Evolutionary conservation across 37 sponge, comb jelly and placozoan species (phyloP).

Genomic region (Tethya wilhelma): DNA sequence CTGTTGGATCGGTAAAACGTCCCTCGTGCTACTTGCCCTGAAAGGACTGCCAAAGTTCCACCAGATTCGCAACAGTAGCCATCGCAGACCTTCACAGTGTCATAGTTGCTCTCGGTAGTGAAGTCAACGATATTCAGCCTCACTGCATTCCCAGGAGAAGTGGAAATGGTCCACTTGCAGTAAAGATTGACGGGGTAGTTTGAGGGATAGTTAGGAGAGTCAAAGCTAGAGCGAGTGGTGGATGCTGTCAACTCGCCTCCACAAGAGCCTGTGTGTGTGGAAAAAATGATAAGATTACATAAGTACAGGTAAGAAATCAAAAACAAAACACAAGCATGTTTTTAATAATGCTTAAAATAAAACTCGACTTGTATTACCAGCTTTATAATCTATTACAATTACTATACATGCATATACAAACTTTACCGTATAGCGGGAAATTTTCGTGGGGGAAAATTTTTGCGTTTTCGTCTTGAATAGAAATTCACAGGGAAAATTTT

Average conservation of each 20-base stretch:
- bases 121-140: constrained; percentile 20
- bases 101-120: constrained; percentile 14
- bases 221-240: background rate
- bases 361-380: too few species aligned
- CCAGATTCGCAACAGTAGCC: constrained; percentile 6
- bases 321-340: too few species aligned
- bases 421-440: too few species aligned
- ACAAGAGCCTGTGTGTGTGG: background rate
- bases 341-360: too few species aligned
- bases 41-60: constrained; percentile 1
- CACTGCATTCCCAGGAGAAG: background rate
- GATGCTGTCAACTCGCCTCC: constrained; percentile 22
- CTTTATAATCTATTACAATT: too few species aligned
- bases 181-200: constrained; percentile 25
- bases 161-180: constrained; percentile 51
- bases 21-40: background rate
- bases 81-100: constrained; percentile 41
- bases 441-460: too few species aligned
- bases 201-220: constrained; percentile 27
- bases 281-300: background rate
- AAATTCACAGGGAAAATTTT: too few species aligned
- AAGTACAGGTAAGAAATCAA: too few species aligned
- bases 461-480: too few species aligned
- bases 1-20: background rate
- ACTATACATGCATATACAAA: too few species aligned